phyloP scores from a whole-genome alignment of 2,888 invertebrate species.

The Endotricha flammealis region DNA sequence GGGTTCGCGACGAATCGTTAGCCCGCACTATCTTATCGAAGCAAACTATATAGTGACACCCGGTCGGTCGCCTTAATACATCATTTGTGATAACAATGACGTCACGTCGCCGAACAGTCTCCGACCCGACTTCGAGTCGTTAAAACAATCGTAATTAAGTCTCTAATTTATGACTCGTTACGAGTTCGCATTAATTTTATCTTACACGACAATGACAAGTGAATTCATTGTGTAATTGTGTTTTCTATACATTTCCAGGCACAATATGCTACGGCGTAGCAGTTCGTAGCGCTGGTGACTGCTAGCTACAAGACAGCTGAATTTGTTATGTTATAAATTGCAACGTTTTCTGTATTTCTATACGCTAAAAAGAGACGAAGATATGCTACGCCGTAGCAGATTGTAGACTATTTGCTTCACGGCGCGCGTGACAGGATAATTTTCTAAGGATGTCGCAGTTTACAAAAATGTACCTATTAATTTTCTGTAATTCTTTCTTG shows the following conservation, averaged over 20 bases:
- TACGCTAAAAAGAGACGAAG: not conserved
- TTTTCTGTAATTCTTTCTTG: too few species aligned
- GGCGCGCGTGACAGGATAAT: not conserved
- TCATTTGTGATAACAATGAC: conserved; percentile 48
- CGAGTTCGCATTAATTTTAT: conserved; percentile 42
- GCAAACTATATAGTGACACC: conserved; percentile 24
- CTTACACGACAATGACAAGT: conserved; percentile 41
- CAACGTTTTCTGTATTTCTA: not conserved
- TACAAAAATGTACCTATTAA: too few species aligned
- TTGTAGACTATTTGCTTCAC: not conserved
- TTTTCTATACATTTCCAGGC: conserved; percentile 8
- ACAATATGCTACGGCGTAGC: not conserved
- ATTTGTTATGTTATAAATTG: not conserved
- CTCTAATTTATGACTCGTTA: conserved; percentile 49
- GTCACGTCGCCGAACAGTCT: conserved; percentile 40
- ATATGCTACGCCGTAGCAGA: not conserved
- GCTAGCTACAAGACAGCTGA: not conserved
- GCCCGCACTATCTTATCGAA: conserved; percentile 26
- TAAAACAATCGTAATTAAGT: conserved; percentile 62
- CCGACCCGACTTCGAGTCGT: conserved; percentile 39
- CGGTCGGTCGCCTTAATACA: conserved; percentile 37
- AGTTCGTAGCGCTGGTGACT: not conserved
- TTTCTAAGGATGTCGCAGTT: conserved; percentile 5
- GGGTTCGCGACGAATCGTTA: conserved; percentile 42
- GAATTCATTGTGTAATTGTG: conserved; percentile 35